Evolutionary conservation across 1,140 invertebrate genomes (phyloP), one percentile per base, ranked within the genome.

Genomic region (Hirudo medicinalis): DNA sequence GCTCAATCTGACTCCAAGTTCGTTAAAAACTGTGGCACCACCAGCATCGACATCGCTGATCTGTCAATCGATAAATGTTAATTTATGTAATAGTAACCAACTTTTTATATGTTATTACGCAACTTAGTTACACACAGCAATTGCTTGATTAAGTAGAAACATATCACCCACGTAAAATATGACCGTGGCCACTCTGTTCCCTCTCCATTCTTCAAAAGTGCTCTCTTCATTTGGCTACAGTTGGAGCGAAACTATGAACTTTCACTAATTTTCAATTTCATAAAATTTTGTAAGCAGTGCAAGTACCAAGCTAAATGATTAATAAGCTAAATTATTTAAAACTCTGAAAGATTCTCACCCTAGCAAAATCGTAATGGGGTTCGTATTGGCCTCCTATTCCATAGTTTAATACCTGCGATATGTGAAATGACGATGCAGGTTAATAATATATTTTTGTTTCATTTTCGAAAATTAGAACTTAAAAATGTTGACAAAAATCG

Each of bases 311-410:
- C 20, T 2, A n/a, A n/a, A 3, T n/a, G 9, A n/a, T 2, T n/a
- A 27, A 67, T 20, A 67, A 27, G 29, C 25, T 13, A 13, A 29
- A 68, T 68, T 68, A 22, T 40, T 8, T 68, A n/a, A 8, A 29
- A 29, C 8, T 22, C 1, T 1, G 6, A 11, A 68, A 68, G 5
- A 27, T 53, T 6, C 69, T 70, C 73, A 76, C 76, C 32, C 72
- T 49, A 15, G 71, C 73, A 73, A 93, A 94, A 83, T 97, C 94
- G 81, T 89, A 96, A 82, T 97, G 94, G 15, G 94, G 93, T 77
- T 95, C 92, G 79, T 96, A 97, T 81, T 97, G 94, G 0, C 94
- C 94, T 11, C 93, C 94, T 75, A 96, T 92, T 29, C 93, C 94
- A 80, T 96, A 96, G 83, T 96, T 96, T 72, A 93, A 91, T 43